Evolutionary conservation across 2,113 vertebrate species (phyloP).

Genomic region (Cavia porcellus): DNA sequence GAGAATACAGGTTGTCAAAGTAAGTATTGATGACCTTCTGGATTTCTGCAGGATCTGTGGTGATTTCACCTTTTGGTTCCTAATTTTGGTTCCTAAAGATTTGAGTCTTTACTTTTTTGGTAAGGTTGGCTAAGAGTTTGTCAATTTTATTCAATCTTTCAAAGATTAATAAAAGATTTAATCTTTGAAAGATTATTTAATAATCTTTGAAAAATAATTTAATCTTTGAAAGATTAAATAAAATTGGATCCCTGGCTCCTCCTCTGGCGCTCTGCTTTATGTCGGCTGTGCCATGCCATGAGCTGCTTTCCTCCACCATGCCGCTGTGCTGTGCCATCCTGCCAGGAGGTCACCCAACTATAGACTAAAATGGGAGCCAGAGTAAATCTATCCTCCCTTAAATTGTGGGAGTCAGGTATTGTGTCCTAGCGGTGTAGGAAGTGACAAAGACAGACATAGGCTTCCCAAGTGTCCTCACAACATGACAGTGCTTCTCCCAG

Average conservation of each 20-base stretch:
- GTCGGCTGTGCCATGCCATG: neutral
- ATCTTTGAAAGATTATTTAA: too few species aligned
- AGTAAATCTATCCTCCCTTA: neutral
- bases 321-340: neutral
- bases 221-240: too few species aligned
- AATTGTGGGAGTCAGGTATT: neutral
- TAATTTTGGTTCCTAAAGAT: neutral
- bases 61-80: neutral
- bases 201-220: too few species aligned
- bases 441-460: neutral
- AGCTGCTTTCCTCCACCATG: neutral
- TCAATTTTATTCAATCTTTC: neutral
- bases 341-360: neutral
- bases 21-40: neutral
- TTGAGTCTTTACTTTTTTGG: neutral
- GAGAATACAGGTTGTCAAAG: neutral
- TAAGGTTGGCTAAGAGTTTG: neutral
- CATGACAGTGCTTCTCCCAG: neutral
- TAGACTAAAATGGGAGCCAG: neutral
- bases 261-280: neutral
- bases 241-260: neutral
- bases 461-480: neutral
- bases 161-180: neutral
- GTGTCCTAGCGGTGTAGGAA: neutral
- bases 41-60: neutral